Base-by-base conservation (phyloP, 2,797 vertebrate species). In the Poeciliopsis turneri region DNA sequence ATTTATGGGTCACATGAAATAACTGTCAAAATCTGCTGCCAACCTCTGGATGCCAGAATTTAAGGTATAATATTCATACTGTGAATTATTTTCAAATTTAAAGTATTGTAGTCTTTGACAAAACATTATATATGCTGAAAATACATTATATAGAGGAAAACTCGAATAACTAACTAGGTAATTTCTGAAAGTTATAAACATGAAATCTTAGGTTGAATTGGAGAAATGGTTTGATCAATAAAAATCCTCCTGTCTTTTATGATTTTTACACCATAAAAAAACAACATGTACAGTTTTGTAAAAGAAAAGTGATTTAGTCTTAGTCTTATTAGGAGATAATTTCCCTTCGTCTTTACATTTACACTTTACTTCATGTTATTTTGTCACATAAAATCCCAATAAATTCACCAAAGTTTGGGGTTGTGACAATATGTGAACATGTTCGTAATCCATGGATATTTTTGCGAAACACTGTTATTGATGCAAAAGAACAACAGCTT, bases 401-500 rank as follows among this genome's bases (percentile, higher is more conserved):
- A 20, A 39, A 66, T 39, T 66, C 61, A 39, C 33, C 61, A 66
- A 33, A 16, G 15, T 64, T 33, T 36, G 28, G 16, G 15, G 28
- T 36, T 64, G 57, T 18, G 18, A 20, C 61, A 64, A 10, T 36
- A 20, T 18, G 16, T 36, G 61, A 36, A 64, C 36, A 20, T n/a
- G 16, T 61, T 61, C 28, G 2, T 30, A 36, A 4, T 61, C 57
- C 16, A 61, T 18, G 5, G 18, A 18, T 36, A 64, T 33, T 64
- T 64, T 33, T 20, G 59, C 16, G 18, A 64, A 30, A 28, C 12
- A 33, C 18, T 64, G 23, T 43, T 5, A 39, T 41, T 23, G 9
- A 39, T 68, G 59, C 77, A 33, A 55, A n/a, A 64, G 39, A 72
- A 73, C 41, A 39, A 75, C 57, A 20, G 57, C 57, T 8, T 15